Evolutionary conservation across 2,888 invertebrate species (phyloP).

Genomic region (Diplolepis rosae): DNA sequence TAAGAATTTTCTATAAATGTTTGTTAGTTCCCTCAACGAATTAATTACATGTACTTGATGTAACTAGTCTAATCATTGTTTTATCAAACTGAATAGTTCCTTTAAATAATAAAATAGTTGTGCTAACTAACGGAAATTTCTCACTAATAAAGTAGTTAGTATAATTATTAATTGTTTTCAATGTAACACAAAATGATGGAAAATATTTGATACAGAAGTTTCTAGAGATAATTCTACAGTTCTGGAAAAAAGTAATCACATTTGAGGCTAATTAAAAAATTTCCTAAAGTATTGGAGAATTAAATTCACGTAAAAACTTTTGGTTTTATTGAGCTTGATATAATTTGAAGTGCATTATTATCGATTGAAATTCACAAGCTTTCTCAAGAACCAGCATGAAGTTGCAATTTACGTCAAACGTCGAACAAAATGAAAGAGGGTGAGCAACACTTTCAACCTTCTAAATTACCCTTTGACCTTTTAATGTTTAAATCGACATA

Average conservation of each 20-base stretch:
- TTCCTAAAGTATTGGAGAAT: neutral
- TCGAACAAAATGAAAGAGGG: neutral
- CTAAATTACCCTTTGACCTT: conserved; percentile 23
- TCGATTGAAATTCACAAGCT: conserved; percentile 21
- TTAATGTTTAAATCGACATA: neutral
- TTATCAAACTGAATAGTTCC: no score
- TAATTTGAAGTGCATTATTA: neutral
- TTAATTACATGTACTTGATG: no score
- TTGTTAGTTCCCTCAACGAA: no score
- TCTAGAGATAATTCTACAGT: neutral
- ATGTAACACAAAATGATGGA: neutral
- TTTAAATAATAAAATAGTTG: no score
- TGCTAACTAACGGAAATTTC: no score
- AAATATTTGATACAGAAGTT: neutral
- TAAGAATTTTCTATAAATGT: no score
- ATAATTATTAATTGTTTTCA: no score
- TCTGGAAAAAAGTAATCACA: neutral
- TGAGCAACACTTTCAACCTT: conserved; percentile 2
- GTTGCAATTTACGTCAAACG: no score
- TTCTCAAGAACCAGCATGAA: no score
- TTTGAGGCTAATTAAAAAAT: neutral
- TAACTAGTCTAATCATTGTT: no score
- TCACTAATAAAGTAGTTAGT: no score
- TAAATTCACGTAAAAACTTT: neutral
- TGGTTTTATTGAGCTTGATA: neutral